Evolutionary conservation across 2,888 invertebrate species (phyloP), one percentile per base, ranked within the genome.

Genomic region (Lasioglossum morio): DNA sequence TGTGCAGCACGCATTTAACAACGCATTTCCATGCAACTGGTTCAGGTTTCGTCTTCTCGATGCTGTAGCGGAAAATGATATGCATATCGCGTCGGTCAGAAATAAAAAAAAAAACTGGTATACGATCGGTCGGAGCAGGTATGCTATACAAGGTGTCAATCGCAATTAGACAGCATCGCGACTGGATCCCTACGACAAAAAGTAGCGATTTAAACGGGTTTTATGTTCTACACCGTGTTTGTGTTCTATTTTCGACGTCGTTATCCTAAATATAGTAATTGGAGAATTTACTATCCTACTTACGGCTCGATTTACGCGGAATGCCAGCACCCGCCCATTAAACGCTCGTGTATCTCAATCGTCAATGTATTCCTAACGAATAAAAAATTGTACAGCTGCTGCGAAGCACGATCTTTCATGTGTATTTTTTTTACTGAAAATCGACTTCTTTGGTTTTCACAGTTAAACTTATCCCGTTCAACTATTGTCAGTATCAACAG

Each of bases 101-200:
- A n/a, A n/a, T n/a, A n/a, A n/a, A n/a, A 3, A 34, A 19, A 66
- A 66, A 66, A 66, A 66, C 66, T 66, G 66, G 66, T 37, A 66
- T 34, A 4, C 34, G 34, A 34, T 34, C 34, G 34, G 30, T 19
- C 19, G 34, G 34, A 66, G 37, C 34, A 34, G 66, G 63, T 63
- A 63, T 27, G 12, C 63, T 66, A 37, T 34, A 34, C 34, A 34
- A 30, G 34, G 66, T 66, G 66, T 66, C 34, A 34, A 34, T 66
- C 34, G 66, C 23, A 37, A 66, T 66, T 66, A 37, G 34, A 23
- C 66, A 34, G 30, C 66, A 66, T 66, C 66, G 23, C 66, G 66
- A 66, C 34, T 37, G 66, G 30, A 66, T 66, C 66, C 1, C 8
- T 7, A 1, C 8, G 34, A 34, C 19, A 66, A 30, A 66, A 34